A percentile compares a stretch with the other conserved stretches of the same genome.
phyloP scores from a whole-genome alignment of 2,888 invertebrate genomes.

The Eubasilissa splendida region DNA sequence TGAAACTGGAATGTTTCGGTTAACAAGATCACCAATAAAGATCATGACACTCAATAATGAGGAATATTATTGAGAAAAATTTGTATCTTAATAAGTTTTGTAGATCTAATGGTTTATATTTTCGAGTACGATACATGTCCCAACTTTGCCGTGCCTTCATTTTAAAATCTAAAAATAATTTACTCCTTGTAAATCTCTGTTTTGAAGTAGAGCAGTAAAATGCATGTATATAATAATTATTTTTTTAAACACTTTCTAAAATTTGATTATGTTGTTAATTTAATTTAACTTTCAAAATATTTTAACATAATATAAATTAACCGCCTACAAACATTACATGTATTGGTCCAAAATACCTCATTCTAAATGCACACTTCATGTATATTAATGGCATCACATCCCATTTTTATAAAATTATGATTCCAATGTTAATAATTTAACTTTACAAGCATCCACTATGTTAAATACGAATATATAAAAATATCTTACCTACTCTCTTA shows the following conservation, averaged over 20 bases:
- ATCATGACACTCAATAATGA: no score
- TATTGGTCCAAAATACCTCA: conserved; percentile 30
- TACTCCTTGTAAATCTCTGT: no score
- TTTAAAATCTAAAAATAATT: no score
- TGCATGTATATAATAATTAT: background rate
- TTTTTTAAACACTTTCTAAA: background rate
- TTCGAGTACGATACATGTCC: no score
- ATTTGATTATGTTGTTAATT: background rate
- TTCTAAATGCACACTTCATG: background rate
- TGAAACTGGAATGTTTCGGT: no score
- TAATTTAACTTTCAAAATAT: background rate
- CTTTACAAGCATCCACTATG: conserved; percentile 6
- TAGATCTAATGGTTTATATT: no score
- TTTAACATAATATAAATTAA: conserved; percentile 1
- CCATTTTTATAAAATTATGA: background rate
- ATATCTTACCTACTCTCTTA: conserved; percentile 19
- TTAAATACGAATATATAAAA: conserved; percentile 31
- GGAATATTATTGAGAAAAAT: no score
- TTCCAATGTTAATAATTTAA: conserved; percentile 24
- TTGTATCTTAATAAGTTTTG: no score
- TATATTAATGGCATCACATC: conserved; percentile 9
- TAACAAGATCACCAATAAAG: no score
- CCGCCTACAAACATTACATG: background rate
- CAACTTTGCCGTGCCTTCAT: no score
- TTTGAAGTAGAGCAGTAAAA: no score